phyloP scores from a whole-genome alignment of 2,113 vertebrate species.

The Otolemur garnettii region DNA sequence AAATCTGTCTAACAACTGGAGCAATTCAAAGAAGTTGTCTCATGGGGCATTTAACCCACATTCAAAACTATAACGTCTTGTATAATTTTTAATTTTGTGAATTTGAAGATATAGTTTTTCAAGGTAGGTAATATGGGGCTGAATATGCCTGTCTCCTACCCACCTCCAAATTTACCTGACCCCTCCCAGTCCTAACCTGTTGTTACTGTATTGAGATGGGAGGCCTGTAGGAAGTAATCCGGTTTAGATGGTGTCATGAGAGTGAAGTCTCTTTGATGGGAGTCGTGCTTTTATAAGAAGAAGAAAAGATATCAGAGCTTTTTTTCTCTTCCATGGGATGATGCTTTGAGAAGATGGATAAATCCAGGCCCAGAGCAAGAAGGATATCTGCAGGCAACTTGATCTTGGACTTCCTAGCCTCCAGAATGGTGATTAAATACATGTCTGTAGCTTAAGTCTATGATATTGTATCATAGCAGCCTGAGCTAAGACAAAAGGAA shows the following conservation, averaged over 20 bases:
- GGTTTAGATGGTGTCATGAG: background rate
- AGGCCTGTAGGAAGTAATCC: too few relatives aligned
- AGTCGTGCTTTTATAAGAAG: background rate
- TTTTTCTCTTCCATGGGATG: background rate
- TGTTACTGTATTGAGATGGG: background rate
- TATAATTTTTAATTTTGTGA: background rate
- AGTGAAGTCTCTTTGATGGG: background rate
- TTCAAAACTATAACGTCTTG: background rate
- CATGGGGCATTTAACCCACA: background rate
- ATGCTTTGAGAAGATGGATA: background rate
- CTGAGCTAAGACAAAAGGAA: background rate
- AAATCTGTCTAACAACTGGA: background rate
- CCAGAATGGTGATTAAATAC: background rate
- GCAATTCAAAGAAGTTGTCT: background rate
- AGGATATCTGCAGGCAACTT: background rate
- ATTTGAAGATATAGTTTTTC: background rate
- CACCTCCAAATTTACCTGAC: too few relatives aligned
- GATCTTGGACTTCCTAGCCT: background rate
- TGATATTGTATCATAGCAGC: background rate
- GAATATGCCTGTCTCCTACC: background rate
- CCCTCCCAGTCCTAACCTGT: background rate
- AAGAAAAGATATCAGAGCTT: background rate
- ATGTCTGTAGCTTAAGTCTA: background rate
- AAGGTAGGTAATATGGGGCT: background rate
- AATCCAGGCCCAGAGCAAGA: background rate